Evolutionary conservation across 1,140 invertebrate species (phyloP).

Genomic region (Dreissena polymorpha): DNA sequence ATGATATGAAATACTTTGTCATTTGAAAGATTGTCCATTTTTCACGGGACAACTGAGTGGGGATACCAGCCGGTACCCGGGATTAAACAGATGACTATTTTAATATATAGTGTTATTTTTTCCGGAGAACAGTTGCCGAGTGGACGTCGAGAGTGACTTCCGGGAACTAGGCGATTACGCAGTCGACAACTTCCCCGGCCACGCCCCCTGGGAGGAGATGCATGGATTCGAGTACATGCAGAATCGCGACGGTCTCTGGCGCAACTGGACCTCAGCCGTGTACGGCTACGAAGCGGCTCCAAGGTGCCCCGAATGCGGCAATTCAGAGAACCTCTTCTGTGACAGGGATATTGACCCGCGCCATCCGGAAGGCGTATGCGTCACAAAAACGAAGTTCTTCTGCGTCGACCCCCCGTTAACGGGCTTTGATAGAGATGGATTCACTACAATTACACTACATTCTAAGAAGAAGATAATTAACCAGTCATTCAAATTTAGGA

Average conservation of each 20-base stretch:
- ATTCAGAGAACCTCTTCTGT: constrained; percentile 80
- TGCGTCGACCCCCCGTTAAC: not conserved
- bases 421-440: not conserved
- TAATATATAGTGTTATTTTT: too few relatives aligned
- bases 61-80: too few relatives aligned
- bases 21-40: too few relatives aligned
- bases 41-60: too few relatives aligned
- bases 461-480: too few relatives aligned
- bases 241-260: constrained; percentile 48
- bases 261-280: constrained; percentile 31
- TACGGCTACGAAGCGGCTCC: constrained; percentile 48
- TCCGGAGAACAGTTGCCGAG: not conserved
- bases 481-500: too few relatives aligned
- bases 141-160: constrained; percentile 7
- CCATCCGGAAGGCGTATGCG: constrained; percentile 1
- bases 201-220: constrained; percentile 19
- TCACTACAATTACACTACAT: not conserved
- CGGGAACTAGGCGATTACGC: not conserved
- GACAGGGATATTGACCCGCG: constrained; percentile 17
- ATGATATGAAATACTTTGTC: too few relatives aligned
- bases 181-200: not conserved
- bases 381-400: constrained; percentile 6
- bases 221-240: constrained; percentile 22
- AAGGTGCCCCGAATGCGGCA: constrained; percentile 87
- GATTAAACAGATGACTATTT: too few relatives aligned